A percentile compares a stretch with the other conserved stretches of the same genome.
Conservation (phyloP, 2,797 vertebrate genomes). For the Serranus cabrilla region DNA sequence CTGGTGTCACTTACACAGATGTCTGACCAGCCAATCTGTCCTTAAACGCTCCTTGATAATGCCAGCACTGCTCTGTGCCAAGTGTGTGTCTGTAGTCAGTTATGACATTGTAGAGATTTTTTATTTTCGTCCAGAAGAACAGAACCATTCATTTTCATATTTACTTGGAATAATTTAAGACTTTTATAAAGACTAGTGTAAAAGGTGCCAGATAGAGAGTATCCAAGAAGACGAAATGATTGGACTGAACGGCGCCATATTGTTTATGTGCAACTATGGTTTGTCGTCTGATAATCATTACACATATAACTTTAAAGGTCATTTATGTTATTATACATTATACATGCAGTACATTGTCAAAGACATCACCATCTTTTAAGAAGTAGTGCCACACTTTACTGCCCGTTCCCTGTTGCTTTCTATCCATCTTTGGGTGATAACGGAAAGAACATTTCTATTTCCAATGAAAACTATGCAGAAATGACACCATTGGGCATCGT, state of each 20-base stretch:
- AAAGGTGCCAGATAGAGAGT: not conserved
- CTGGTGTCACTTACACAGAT: constrained; percentile 69
- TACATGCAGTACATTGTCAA: no score
- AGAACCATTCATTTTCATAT: constrained; percentile 17
- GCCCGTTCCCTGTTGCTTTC: no score
- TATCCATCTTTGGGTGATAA: no score
- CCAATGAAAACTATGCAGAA: no score
- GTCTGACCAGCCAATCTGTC: constrained; percentile 60
- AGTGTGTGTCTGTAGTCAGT: constrained; percentile 37
- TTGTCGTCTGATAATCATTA: no score
- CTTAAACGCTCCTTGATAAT: constrained; percentile 52
- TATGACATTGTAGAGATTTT: constrained; percentile 21
- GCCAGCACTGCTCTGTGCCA: constrained; percentile 26
- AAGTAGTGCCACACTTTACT: no score
- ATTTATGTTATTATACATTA: no score
- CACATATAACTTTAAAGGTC: no score
- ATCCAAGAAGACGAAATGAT: not conserved
- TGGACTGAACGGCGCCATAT: not conserved
- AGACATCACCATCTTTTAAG: no score
- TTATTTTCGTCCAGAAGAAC: constrained; percentile 16
- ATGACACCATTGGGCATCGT: no score
- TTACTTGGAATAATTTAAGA: not conserved
- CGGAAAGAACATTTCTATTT: no score
- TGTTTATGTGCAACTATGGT: not conserved
- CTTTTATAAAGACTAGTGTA: not conserved